These are phyloP conservation scores for Myzus persicae DNA, from an alignment of 1,140 invertebrate species.

Conservation along the genomic window DNA sequence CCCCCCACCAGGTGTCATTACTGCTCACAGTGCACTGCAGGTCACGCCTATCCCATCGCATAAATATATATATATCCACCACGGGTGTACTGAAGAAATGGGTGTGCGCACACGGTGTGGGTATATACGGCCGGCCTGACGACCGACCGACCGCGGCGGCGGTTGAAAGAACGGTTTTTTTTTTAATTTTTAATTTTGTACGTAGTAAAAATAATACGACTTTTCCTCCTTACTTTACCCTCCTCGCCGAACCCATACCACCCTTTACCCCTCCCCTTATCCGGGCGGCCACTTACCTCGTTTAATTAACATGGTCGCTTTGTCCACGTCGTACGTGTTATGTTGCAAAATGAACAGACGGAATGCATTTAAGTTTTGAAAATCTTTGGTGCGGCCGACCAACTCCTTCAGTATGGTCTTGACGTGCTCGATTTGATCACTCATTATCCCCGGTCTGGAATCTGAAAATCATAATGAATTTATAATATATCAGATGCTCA, in stretches of 20 bases:
- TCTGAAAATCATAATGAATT: not conserved
- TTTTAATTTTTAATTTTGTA: not conserved
- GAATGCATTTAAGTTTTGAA: constrained; percentile 37
- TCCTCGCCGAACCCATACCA: not conserved
- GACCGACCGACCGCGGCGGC: not conserved
- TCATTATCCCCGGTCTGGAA: not conserved
- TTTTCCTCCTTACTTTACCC: not conserved
- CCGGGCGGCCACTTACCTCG: not conserved
- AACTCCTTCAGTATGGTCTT: constrained; percentile 29
- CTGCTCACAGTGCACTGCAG: not conserved
- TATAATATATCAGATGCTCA: not conserved
- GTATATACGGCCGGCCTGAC: not conserved
- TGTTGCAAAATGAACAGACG: constrained; percentile 37
- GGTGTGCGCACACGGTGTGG: not conserved
- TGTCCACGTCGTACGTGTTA: constrained; percentile 50
- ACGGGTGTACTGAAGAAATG: not conserved
- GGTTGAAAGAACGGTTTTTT: not conserved
- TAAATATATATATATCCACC: not conserved
- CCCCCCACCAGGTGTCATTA: not conserved
- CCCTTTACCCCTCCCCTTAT: not conserved
- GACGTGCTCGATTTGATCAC: not conserved
- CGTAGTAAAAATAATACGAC: not conserved
- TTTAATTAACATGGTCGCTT: constrained; percentile 36
- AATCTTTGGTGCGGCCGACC: constrained; percentile 43
- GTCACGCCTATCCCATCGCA: not conserved